Evolutionary conservation across 2,888 invertebrate species (phyloP), one percentile per base, ranked within the genome.

Genomic region (Drosophila anomalata): DNA sequence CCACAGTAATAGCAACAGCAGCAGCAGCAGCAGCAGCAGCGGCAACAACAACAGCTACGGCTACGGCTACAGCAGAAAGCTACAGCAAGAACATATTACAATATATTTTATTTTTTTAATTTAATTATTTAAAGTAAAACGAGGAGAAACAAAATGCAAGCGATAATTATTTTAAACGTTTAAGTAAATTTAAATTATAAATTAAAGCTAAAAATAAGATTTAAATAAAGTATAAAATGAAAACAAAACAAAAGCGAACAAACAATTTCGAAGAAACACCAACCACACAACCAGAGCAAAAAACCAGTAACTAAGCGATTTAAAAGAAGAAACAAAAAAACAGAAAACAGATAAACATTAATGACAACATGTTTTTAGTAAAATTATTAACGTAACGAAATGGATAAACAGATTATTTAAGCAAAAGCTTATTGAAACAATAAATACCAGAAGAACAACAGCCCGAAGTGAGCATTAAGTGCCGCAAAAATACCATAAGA

Each of bases 151-250:
- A 87, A 89, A 81, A 89, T 83, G 89, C 90, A 89, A 87, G 79
- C 84, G 90, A 91, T 91, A 90, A 91, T 91, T 91, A 91, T 91
- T 83, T 91, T 91, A 91, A 91, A 91, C 83, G 83, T 90, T 90
- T 91, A 91, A 91, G 91, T 89, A 90, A 89, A 89, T 87, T 90
- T 91, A 91, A 91, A 91, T 90, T 90, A 91, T 91, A 90, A 90
- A 90, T 78, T 79, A 90, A 82, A 90, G 78, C 89, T 90, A 86
- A 73, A 88, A 81, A 85, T 87, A 89, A 90, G 82, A 87, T 79
- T 89, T 90, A 89, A 90, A 90, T 89, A 88, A 88, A 78, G 77
- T 76, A 75, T 78, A 85, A 74, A 82, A 80, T 69, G 69, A 79
- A 78, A 79, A 74, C 50, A 62, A 73, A 81, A 75, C 57, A 75